A percentile compares a stretch with the other conserved stretches of the same genome.
Evolutionary conservation across 2,113 vertebrate species (phyloP).

Genomic region (Mobula birostris): DNA sequence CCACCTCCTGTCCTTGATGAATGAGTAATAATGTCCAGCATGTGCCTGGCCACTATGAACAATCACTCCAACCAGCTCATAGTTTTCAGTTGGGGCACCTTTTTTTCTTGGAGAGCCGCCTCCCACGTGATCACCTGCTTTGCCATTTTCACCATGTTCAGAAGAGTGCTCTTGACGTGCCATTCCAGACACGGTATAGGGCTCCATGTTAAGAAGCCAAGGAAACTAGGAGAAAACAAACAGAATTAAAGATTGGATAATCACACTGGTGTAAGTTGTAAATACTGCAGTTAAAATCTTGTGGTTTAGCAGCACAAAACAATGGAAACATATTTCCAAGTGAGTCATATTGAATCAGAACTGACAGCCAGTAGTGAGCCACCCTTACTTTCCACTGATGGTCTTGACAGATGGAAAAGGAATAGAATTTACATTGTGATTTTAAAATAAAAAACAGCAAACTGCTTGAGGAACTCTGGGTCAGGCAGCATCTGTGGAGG

Average conservation of each 20-base stretch:
- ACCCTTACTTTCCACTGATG: too few relatives aligned
- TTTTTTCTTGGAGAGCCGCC: conserved; percentile 91
- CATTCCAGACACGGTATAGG: conserved; percentile 95
- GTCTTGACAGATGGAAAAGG: too few relatives aligned
- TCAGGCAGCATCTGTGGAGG: too few relatives aligned
- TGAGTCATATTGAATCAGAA: not conserved
- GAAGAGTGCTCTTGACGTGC: conserved; percentile 88
- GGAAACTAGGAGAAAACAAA: conserved; percentile 68
- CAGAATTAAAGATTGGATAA: not conserved
- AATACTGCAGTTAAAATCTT: not conserved
- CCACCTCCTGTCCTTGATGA: conserved; percentile 96
- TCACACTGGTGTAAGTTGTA: not conserved
- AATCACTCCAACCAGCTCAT: conserved; percentile 91
- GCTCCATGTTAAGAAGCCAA: conserved; percentile 98
- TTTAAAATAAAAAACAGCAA: too few relatives aligned
- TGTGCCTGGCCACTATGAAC: conserved; percentile 97
- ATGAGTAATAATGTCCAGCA: conserved; percentile 95
- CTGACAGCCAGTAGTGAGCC: too few relatives aligned
- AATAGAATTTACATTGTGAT: too few relatives aligned
- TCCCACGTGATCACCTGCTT: conserved; percentile 64
- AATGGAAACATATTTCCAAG: not conserved
- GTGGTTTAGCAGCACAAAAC: not conserved
- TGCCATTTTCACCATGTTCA: conserved; percentile 75
- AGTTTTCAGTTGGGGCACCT: conserved; percentile 95
- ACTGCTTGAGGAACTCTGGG: too few relatives aligned